Percentiles rank a stretch among this genome's conserved stretches.
phyloP scores from a whole-genome alignment of 1,140 invertebrate species.

The Planococcus citri region DNA sequence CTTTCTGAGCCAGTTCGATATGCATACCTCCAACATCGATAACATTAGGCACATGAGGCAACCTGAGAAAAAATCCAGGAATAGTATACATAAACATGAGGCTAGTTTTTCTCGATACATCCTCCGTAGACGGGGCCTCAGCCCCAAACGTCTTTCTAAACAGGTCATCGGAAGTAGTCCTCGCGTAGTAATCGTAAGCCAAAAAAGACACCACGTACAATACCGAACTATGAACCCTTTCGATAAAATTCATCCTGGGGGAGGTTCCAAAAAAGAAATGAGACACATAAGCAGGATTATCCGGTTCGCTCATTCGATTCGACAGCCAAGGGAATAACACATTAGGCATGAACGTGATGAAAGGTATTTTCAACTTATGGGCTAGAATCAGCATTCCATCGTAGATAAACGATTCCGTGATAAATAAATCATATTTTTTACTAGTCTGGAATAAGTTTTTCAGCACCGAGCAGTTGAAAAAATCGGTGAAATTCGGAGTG shows the following conservation, averaged over 20 bases:
- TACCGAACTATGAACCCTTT: slow-evolving; percentile 22
- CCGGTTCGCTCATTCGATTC: slow-evolving; percentile 30
- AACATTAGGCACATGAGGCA: slow-evolving; percentile 37
- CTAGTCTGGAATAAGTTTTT: slow-evolving; percentile 22
- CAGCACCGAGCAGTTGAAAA: not conserved
- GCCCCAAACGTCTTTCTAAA: slow-evolving; percentile 28
- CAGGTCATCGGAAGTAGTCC: not conserved
- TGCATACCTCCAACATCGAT: slow-evolving; percentile 47
- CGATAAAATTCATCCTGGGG: slow-evolving; percentile 22
- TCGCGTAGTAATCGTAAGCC: not conserved
- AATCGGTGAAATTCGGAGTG: not conserved
- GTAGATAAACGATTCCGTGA: slow-evolving; percentile 29
- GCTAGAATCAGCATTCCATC: slow-evolving; percentile 29
- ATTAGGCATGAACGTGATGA: slow-evolving; percentile 43
- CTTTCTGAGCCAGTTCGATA: slow-evolving; percentile 30
- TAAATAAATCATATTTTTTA: slow-evolving; percentile 31
- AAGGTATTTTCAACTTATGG: slow-evolving; percentile 35
- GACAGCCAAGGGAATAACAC: slow-evolving; percentile 46
- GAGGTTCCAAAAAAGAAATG: slow-evolving; percentile 10
- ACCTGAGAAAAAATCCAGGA: slow-evolving; percentile 37
- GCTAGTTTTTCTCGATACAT: slow-evolving; percentile 29
- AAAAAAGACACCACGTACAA: not conserved
- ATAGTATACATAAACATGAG: slow-evolving; percentile 44
- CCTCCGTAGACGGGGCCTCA: slow-evolving; percentile 24
- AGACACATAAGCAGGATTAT: slow-evolving; percentile 27